These are phyloP conservation scores for Lamprotornis superbus DNA, from an alignment of 2,113 vertebrate species.

Conservation along the genomic window DNA sequence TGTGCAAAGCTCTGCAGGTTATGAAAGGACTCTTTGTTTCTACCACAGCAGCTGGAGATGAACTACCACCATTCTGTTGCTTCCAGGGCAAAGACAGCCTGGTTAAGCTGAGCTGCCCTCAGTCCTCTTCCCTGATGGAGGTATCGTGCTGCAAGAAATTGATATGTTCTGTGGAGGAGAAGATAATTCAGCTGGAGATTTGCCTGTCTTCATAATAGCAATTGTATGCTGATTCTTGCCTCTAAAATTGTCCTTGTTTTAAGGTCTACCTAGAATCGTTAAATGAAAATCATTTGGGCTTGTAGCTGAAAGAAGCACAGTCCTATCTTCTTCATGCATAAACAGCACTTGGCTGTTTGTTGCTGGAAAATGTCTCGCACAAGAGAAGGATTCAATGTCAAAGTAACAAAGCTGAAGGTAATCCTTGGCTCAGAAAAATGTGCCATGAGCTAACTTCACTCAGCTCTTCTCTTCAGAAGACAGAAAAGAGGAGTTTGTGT, in stretches of 20 bases:
- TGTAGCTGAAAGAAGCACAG: background rate
- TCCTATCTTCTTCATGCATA: background rate
- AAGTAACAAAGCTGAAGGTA: background rate
- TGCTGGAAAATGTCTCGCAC: background rate
- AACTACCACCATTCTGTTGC: background rate
- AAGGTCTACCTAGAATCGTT: background rate
- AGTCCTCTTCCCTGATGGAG: background rate
- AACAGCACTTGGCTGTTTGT: background rate
- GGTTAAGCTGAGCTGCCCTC: background rate
- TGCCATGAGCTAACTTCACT: background rate
- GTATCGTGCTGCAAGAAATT: background rate
- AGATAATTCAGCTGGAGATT: background rate
- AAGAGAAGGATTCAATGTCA: background rate
- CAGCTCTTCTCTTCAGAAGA: background rate
- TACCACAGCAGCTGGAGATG: background rate
- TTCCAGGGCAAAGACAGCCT: background rate
- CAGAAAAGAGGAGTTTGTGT: background rate
- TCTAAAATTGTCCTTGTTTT: background rate
- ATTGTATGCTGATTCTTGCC: background rate
- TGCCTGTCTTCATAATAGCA: background rate
- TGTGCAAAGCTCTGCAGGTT: background rate
- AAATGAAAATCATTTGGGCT: background rate
- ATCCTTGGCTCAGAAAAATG: background rate
- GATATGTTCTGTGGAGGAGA: background rate
- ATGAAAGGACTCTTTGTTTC: background rate